phyloP scores from a whole-genome alignment of 2,888 invertebrate genomes.

The Nomada fabriciana region DNA sequence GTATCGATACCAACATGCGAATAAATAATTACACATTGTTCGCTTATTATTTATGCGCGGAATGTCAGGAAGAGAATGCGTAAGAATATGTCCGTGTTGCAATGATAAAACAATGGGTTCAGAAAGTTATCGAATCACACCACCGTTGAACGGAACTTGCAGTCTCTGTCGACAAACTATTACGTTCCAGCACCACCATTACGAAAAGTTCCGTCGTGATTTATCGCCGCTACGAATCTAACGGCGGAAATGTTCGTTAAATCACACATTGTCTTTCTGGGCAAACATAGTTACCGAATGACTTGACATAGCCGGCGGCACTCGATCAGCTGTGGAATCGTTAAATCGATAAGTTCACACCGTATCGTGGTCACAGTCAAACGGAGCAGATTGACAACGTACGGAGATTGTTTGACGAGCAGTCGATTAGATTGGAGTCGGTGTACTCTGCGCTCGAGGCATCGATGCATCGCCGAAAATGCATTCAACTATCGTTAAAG shows the following conservation, averaged over 20 bases:
- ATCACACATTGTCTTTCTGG: conserved; percentile 43
- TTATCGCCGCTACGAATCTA: background rate
- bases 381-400: conserved; percentile 64
- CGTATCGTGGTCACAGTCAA: conserved; percentile 50
- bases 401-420: conserved; percentile 67
- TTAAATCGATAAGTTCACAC: conserved; percentile 64
- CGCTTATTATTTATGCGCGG: too few species aligned
- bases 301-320: conserved; percentile 28
- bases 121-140: too few species aligned
- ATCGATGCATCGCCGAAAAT: conserved; percentile 48
- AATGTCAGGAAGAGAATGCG: too few species aligned
- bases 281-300: conserved; percentile 31
- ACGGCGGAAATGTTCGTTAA: conserved; percentile 22
- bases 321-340: conserved; percentile 56
- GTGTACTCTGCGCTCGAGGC: conserved; percentile 33
- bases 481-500: conserved; percentile 53
- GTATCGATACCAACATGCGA: too few species aligned
- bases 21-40: too few species aligned
- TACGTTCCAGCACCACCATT: background rate
- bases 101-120: too few species aligned
- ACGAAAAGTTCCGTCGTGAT: conserved; percentile 3
- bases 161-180: background rate
- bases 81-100: too few species aligned
- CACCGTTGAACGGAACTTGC: background rate
- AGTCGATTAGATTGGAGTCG: conserved; percentile 65